Conservation (phyloP, 2,888 invertebrate species). For the Ormyrus thymus region DNA sequence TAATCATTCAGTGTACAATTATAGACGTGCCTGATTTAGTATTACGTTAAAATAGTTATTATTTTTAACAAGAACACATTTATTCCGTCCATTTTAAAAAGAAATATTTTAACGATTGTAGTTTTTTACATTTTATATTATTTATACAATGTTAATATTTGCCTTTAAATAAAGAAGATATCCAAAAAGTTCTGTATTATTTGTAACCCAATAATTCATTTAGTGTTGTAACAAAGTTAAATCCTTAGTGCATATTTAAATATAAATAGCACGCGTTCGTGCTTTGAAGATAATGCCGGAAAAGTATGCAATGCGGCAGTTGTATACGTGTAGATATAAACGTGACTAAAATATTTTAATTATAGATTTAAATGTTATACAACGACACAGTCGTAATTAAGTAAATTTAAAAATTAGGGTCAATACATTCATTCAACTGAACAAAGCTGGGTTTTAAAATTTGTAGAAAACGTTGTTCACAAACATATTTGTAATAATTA, state of each 20-base stretch:
- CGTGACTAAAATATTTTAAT: not conserved
- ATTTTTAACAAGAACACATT: constrained; percentile 4
- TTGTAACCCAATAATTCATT: not conserved
- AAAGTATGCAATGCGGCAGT: too few relatives aligned
- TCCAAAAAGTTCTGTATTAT: not conserved
- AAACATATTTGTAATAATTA: too few relatives aligned
- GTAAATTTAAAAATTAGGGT: not conserved
- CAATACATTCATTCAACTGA: too few relatives aligned
- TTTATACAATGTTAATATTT: constrained; percentile 28
- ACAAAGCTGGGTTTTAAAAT: too few relatives aligned
- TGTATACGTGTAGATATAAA: too few relatives aligned
- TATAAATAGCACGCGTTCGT: too few relatives aligned
- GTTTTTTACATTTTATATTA: constrained; percentile 47
- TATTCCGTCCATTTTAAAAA: constrained; percentile 37
- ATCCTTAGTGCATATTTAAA: too few relatives aligned
- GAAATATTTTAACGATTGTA: constrained; percentile 18
- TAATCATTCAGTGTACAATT: too few relatives aligned
- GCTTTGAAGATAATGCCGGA: too few relatives aligned
- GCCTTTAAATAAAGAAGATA: constrained; percentile 24
- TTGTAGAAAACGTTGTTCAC: too few relatives aligned
- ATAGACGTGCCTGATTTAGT: too few relatives aligned
- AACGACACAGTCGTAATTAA: not conserved
- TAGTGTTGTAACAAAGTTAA: too few relatives aligned
- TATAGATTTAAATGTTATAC: not conserved
- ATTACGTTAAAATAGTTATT: constrained; percentile 9